Evolutionary conservation across 2,797 vertebrate genomes (phyloP).

Genomic region (Trachops cirrhosus): DNA sequence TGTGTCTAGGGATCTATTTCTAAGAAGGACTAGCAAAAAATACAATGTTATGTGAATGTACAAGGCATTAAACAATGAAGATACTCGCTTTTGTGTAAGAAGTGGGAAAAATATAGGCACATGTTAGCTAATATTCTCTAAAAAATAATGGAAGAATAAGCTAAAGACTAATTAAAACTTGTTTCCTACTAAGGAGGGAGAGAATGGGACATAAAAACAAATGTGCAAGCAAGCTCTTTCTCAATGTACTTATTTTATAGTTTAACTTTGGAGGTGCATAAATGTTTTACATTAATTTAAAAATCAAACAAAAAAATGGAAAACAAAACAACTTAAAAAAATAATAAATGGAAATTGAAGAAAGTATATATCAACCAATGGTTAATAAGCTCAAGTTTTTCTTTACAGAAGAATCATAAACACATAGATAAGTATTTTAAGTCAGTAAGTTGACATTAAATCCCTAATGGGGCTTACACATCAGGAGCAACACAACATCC

Average conservation of each 20-base stretch:
- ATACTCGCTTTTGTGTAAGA: background rate
- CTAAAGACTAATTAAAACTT: background rate
- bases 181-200: background rate
- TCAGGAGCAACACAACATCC: background rate
- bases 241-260: background rate
- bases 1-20: background rate
- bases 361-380: background rate
- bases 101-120: background rate
- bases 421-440: background rate
- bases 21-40: background rate
- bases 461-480: background rate
- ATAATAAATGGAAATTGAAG: background rate
- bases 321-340: background rate
- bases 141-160: background rate
- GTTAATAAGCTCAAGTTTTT: background rate
- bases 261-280: background rate
- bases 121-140: background rate
- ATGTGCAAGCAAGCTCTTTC: background rate
- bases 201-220: background rate
- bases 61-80: background rate
- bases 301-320: background rate
- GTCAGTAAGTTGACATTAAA: background rate
- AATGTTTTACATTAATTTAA: background rate
- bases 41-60: background rate
- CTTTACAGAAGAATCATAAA: background rate